Base-by-base conservation (phyloP, 2,888 invertebrate species). In the Beris chalybata region DNA sequence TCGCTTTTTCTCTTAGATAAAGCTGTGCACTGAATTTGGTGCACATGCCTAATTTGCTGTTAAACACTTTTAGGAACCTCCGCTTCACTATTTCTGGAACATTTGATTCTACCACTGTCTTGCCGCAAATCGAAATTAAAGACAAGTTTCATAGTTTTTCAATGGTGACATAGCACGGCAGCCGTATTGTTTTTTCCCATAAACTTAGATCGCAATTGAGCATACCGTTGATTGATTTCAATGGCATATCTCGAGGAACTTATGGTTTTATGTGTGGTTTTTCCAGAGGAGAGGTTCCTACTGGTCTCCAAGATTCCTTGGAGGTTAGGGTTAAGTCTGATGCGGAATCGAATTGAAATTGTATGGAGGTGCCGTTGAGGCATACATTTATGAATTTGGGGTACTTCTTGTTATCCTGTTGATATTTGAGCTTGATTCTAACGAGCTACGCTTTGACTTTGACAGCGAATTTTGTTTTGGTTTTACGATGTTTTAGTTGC, bases 271-370 rank as follows among this genome's bases (percentile, higher is more conserved):
- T 7, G 12, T 44, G 44, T 44, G 7, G 44, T 44, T 12, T 11
- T 44, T 7, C 7, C 9, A n/a, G n/a, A 11, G 1, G 7, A 7
- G 44, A 12, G 44, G 9, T 44, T 44, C 44, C 1, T 7, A 44
- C 12, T 44, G 2, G 9, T 44, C 12, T 7, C 44, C 44, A 44
- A 44, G 44, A 11, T 11, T 44, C 12, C 44, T 44, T 44, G 44
- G 44, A 44, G 12, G 12, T 44, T 44, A 44, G 13, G 13, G 13
- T 9, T 50, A 50, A 50, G 13, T 50, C 50, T 1, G 50, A 50
- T 50, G 50, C 50, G 50, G 50, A 50, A 50, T 50, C 50, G 13
- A 50, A 50, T 50, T 50, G 50, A 50, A 50, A 15, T 15, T 12
- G n/a, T n/a, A n/a, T n/a, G n/a, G n/a, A n/a, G n/a, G n/a, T n/a